Evolutionary conservation across 2,113 vertebrate genomes (phyloP).

Genomic region (Parotia lawesii): DNA sequence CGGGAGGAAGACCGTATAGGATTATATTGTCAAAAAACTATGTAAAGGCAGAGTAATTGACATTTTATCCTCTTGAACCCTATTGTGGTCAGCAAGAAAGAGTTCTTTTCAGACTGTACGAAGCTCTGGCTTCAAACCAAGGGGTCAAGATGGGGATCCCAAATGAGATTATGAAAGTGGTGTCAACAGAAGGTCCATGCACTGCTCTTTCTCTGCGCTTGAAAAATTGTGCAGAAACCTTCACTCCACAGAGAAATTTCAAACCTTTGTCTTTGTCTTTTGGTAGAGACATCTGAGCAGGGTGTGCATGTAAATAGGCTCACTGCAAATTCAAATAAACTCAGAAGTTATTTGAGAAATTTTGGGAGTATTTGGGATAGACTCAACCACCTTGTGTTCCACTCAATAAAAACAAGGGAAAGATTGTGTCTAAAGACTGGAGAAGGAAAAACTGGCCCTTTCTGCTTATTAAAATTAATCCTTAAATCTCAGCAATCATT

Average conservation of each 20-base stretch:
- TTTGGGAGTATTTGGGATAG: background rate
- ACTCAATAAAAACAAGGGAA: background rate
- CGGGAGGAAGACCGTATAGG: background rate
- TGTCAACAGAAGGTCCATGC: background rate
- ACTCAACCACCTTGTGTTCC: background rate
- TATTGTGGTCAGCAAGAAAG: background rate
- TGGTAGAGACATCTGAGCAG: background rate
- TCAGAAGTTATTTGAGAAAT: background rate
- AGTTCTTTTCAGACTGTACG: background rate
- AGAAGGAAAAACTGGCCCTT: background rate
- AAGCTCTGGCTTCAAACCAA: background rate
- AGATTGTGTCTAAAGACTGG: background rate
- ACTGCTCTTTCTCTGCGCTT: rapidly evolving
- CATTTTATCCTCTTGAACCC: background rate
- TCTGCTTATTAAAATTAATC: background rate
- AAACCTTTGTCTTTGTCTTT: background rate
- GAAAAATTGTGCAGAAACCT: background rate
- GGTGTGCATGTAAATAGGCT: background rate
- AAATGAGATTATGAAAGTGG: background rate
- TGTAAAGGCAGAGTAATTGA: background rate
- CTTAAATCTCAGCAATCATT: background rate
- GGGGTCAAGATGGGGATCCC: background rate
- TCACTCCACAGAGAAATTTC: background rate
- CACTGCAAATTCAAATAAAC: background rate
- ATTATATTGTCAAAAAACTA: background rate